These are phyloP conservation scores for Phenganax stokvisi DNA, from an alignment of 92 coral and sea anemone species.

Conservation along the genomic window DNA sequence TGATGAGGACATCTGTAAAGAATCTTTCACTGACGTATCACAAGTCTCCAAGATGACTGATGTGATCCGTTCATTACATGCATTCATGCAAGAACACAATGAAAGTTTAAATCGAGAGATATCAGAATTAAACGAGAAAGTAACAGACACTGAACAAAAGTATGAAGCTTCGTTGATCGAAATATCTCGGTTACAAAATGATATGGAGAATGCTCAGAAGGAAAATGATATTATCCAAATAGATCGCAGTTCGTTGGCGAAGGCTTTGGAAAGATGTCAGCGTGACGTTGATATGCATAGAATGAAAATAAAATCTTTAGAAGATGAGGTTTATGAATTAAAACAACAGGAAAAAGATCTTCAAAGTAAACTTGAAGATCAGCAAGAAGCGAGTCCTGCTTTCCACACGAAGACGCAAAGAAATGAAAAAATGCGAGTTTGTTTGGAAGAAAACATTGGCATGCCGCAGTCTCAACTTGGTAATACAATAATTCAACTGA, in stretches of 20 bases:
- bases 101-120: not conserved
- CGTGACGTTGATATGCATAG: not conserved
- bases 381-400: constrained; percentile 15
- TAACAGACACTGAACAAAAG: not conserved
- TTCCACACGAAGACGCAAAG: not conserved
- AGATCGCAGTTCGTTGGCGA: constrained; percentile 5
- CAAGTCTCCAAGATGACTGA: not conserved
- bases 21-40: not conserved
- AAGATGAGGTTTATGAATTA: not conserved
- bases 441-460: constrained; percentile 8
- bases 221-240: not conserved
- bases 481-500: not conserved
- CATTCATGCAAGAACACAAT: not conserved
- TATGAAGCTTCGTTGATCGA: not conserved
- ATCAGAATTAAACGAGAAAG: constrained; percentile 1
- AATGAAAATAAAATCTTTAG: not conserved
- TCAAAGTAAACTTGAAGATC: not conserved
- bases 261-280: constrained; percentile 3
- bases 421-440: not conserved
- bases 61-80: not conserved
- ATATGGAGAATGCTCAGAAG: not conserved
- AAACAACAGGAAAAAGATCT: not conserved
- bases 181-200: not conserved
- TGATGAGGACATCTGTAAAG: not conserved
- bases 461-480: constrained; percentile 1